Evolutionary conservation across 2,888 invertebrate genomes (phyloP).

Genomic region (Hydrotaea diabolus): DNA sequence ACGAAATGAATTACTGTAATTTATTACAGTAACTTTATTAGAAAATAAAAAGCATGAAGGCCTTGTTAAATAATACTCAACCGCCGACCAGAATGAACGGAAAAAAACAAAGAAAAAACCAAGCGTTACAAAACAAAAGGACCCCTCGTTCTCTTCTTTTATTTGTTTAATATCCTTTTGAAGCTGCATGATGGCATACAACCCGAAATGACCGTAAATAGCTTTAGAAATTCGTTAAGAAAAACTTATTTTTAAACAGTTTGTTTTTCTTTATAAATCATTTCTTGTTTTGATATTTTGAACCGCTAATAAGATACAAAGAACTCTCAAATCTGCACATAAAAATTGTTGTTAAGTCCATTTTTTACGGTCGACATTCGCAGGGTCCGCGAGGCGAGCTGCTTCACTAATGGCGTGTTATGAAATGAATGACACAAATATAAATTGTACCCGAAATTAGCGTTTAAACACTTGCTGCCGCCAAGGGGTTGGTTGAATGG

Average conservation of each 20-base stretch:
- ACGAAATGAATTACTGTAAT: constrained; percentile 63
- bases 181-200: not conserved
- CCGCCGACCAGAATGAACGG: constrained; percentile 32
- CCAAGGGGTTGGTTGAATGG: not conserved
- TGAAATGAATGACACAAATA: not conserved
- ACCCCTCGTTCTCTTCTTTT: not conserved
- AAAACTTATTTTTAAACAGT: constrained; percentile 36
- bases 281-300: constrained; percentile 29
- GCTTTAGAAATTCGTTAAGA: constrained; percentile 12
- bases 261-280: constrained; percentile 35
- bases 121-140: constrained; percentile 5
- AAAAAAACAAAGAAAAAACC: not conserved
- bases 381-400: too few relatives aligned
- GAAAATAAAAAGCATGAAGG: constrained; percentile 13
- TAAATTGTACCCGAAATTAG: not conserved
- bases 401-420: not conserved
- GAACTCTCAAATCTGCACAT: constrained; percentile 32
- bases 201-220: constrained; percentile 35
- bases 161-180: constrained; percentile 49
- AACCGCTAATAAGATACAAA: constrained; percentile 50
- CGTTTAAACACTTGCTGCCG: not conserved
- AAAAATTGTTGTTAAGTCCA: too few relatives aligned
- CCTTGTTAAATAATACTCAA: constrained; percentile 27
- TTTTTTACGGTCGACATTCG: too few relatives aligned
- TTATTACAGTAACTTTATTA: constrained; percentile 52